These are phyloP conservation scores for Metellina segmentata DNA, from an alignment of 2,888 invertebrate genomes.

Conservation along the genomic window DNA sequence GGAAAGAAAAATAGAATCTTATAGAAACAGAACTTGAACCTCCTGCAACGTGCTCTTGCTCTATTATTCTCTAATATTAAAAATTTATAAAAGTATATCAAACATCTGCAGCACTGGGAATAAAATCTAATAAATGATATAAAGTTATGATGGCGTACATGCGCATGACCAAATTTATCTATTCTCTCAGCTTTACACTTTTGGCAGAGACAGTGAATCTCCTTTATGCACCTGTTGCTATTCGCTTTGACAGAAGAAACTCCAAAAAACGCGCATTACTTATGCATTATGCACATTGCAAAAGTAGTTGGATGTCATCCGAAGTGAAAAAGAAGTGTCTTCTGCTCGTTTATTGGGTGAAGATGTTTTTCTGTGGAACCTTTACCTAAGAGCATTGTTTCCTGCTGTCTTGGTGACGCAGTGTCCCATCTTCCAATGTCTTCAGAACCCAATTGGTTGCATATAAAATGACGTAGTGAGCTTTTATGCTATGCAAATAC, in stretches of 20 bases:
- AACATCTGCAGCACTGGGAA: no score
- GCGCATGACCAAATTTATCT: not conserved
- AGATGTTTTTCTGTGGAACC: not conserved
- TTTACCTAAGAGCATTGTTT: not conserved
- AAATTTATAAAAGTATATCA: no score
- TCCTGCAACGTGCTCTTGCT: no score
- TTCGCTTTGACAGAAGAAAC: not conserved
- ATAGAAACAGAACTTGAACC: no score
- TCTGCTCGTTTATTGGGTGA: not conserved
- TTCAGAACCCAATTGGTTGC: not conserved
- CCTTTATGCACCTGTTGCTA: not conserved
- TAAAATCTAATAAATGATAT: no score
- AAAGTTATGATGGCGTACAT: no score
- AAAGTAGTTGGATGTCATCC: not conserved
- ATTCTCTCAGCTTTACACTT: not conserved
- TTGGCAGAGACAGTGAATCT: not conserved
- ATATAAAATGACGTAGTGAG: not conserved
- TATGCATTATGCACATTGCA: not conserved
- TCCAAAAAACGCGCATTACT: not conserved
- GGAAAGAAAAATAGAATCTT: no score
- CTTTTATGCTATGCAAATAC: not conserved
- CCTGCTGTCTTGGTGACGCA: not conserved
- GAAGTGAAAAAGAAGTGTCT: not conserved
- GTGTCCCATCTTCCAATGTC: not conserved
- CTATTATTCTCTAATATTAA: no score